Percentiles rank a stretch among this genome's conserved stretches.
phyloP scores from a whole-genome alignment of 1,140 invertebrate genomes.

The Lanistes nyassanus region DNA sequence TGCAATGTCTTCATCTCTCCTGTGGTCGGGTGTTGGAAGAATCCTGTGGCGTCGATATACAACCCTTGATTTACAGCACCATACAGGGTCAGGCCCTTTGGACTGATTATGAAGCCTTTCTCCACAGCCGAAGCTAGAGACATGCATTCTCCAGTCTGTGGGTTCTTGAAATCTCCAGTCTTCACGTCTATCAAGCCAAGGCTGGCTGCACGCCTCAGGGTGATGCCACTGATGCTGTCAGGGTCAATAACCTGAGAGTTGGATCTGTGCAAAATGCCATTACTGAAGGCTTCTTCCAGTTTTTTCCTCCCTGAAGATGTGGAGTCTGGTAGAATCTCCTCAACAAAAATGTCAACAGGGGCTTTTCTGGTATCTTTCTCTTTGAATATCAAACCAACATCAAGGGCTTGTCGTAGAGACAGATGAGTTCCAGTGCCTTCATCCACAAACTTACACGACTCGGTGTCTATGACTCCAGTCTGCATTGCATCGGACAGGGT shows the following conservation, averaged over 20 bases:
- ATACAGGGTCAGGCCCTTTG: slow-evolving; percentile 79
- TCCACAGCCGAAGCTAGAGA: slow-evolving; percentile 82
- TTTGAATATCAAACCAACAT: slow-evolving; percentile 49
- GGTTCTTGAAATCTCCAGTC: slow-evolving; percentile 82
- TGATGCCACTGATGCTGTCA: slow-evolving; percentile 58
- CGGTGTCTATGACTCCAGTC: slow-evolving; percentile 79
- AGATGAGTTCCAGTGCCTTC: slow-evolving; percentile 34
- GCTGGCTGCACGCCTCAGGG: slow-evolving; percentile 55
- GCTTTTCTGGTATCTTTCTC: slow-evolving; percentile 41
- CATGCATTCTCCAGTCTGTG: slow-evolving; percentile 82
- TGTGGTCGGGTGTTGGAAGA: slow-evolving; percentile 79
- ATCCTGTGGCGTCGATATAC: slow-evolving; percentile 83
- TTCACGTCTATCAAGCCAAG: slow-evolving; percentile 74
- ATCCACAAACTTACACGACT: slow-evolving; percentile 70
- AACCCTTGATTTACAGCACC: slow-evolving; percentile 86
- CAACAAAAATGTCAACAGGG: slow-evolving; percentile 56
- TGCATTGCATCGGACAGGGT: slow-evolving; percentile 73
- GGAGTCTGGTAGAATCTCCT: slow-evolving; percentile 52
- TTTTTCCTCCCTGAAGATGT: slow-evolving; percentile 44
- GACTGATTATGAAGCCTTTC: slow-evolving; percentile 56
- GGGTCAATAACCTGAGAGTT: slow-evolving; percentile 62
- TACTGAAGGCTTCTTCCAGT: slow-evolving; percentile 56
- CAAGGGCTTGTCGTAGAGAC: slow-evolving; percentile 44
- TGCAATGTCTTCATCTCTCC: slow-evolving; percentile 82
- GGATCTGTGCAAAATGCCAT: slow-evolving; percentile 54